Conservation (phyloP, 2,797 vertebrate genomes). For the Nannoperca obscura region DNA sequence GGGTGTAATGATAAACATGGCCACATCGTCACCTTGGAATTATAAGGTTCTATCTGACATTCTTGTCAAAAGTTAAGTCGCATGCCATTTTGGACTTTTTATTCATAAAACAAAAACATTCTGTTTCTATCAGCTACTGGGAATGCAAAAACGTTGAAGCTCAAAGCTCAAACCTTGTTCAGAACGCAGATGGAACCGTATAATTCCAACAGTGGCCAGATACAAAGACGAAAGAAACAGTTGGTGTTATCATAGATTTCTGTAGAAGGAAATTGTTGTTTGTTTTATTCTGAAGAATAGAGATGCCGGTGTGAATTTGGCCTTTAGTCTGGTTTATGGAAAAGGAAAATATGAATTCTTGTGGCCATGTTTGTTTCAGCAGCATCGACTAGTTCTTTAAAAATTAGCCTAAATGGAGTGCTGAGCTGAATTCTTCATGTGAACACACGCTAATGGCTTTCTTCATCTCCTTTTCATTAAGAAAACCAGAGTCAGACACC, state of each 20-base stretch:
- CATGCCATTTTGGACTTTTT: no score
- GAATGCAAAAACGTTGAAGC: no score
- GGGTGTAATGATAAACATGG: no score
- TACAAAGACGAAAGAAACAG: neutral
- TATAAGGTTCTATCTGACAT: no score
- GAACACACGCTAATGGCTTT: conserved; percentile 28
- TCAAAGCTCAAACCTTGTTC: no score
- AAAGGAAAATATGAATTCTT: neutral
- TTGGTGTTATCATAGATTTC: neutral
- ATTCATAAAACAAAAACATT: no score
- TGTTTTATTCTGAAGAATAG: neutral
- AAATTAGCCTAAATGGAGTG: neutral
- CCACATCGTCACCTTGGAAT: no score
- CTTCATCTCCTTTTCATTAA: conserved; percentile 47
- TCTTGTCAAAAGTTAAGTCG: no score
- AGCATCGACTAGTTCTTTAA: neutral
- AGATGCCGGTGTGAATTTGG: neutral
- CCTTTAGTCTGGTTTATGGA: neutral
- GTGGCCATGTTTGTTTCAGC: conserved; percentile 1
- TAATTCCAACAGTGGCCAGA: no score
- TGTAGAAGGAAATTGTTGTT: neutral
- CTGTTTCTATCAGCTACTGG: no score
- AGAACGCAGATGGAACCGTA: no score
- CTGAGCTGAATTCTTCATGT: conserved; percentile 25
- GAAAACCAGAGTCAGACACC: conserved; percentile 11